A percentile compares a stretch with the other conserved stretches of the same genome.
phyloP scores from a whole-genome alignment of 2,888 invertebrate species.

The Sclerodermus sp. region DNA sequence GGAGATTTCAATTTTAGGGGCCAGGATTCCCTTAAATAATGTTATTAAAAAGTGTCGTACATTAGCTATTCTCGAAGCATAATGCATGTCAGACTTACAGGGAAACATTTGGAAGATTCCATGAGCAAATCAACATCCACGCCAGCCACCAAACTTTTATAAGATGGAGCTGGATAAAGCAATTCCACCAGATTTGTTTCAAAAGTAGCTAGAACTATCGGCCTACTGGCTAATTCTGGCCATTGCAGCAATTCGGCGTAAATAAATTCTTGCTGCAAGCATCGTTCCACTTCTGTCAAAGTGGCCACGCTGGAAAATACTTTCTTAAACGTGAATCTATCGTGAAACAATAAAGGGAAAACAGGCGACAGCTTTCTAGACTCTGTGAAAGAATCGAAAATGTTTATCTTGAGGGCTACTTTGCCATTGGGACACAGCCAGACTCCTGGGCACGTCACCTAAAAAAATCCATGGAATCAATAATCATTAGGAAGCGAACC shows the following conservation, averaged over 20 bases:
- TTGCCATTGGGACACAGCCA: slow-evolving; percentile 82
- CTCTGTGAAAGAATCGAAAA: slow-evolving; percentile 71
- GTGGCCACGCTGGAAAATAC: slow-evolving; percentile 58
- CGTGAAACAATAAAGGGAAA: slow-evolving; percentile 73
- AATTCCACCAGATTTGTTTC: slow-evolving; percentile 67
- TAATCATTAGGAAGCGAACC: no score
- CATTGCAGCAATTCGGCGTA: slow-evolving; percentile 70
- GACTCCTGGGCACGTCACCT: slow-evolving; percentile 85
- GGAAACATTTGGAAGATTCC: slow-evolving; percentile 68
- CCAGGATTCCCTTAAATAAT: slow-evolving; percentile 66
- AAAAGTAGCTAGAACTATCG: slow-evolving; percentile 66
- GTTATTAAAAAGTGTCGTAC: background rate
- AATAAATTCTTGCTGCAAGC: slow-evolving; percentile 64
- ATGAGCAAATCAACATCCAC: slow-evolving; percentile 68
- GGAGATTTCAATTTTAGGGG: slow-evolving; percentile 72
- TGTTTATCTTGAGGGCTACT: slow-evolving; percentile 69
- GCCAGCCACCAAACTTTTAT: slow-evolving; percentile 62
- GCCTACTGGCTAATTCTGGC: slow-evolving; percentile 53
- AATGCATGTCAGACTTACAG: slow-evolving; percentile 58
- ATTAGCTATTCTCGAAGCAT: background rate
- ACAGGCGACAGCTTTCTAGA: slow-evolving; percentile 68
- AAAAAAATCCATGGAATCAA: no score
- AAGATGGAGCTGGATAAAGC: slow-evolving; percentile 65
- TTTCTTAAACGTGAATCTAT: slow-evolving; percentile 73
- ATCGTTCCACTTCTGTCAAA: slow-evolving; percentile 58